Evolutionary conservation across 1,140 invertebrate genomes (phyloP).

Genomic region (Cydia fagiglandana): DNA sequence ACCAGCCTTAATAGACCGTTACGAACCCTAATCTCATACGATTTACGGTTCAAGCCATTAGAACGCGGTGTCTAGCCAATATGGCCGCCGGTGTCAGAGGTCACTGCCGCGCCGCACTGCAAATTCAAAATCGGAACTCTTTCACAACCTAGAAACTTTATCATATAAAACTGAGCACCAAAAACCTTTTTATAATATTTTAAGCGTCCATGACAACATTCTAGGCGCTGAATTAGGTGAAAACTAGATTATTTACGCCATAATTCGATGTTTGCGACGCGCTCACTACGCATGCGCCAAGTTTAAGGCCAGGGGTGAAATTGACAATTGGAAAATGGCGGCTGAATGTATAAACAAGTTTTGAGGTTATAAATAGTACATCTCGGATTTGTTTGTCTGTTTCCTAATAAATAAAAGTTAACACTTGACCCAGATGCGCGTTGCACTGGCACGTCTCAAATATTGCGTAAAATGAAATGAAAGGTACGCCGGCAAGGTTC

Average conservation of each 20-base stretch:
- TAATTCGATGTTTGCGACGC: constrained; percentile 45
- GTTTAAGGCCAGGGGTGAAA: constrained; percentile 62
- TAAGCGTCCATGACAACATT: neutral
- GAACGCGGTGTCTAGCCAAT: constrained; percentile 36
- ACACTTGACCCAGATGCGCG: constrained; percentile 46
- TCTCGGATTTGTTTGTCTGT: constrained; percentile 20
- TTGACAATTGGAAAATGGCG: constrained; percentile 31
- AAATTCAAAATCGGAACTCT: constrained; percentile 28
- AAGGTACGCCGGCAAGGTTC: constrained; percentile 36
- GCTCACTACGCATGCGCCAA: constrained; percentile 55
- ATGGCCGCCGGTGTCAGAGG: constrained; percentile 41
- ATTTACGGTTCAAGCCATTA: constrained; percentile 23
- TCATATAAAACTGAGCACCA: neutral
- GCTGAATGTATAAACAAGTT: neutral
- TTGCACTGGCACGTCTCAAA: constrained; percentile 38
- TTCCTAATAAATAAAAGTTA: constrained; percentile 32
- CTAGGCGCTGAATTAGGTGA: neutral
- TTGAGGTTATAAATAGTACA: constrained; percentile 21
- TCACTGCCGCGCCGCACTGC: constrained; percentile 41
- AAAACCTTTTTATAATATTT: constrained; percentile 20
- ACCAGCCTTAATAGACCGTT: constrained; percentile 47
- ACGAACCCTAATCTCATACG: neutral
- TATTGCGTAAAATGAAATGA: constrained; percentile 51
- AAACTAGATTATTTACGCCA: constrained; percentile 45
- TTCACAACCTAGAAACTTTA: neutral